Evolutionary conservation across 2,888 invertebrate species (phyloP), one percentile per base, ranked within the genome.

Genomic region (Drosophila nr. perissopoda): DNA sequence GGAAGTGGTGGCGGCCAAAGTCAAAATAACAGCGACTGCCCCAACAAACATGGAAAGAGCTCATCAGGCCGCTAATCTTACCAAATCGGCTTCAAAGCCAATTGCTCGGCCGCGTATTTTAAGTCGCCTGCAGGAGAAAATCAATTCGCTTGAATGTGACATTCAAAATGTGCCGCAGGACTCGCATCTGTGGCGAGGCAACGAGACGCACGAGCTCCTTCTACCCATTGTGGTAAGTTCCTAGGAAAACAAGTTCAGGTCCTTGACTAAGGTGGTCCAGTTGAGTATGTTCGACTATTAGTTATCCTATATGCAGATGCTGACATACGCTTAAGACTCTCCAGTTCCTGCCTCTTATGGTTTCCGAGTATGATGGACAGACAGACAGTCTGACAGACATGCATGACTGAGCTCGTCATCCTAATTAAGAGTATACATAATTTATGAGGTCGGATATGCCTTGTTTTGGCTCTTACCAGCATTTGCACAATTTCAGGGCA

Each of bases 181-280:
- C 88, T 95, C 95, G 54, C 94, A 95, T 75, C 93, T 96, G 79
- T 96, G 96, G 96, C 94, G 95, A 54, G 95, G 95, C 86, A 96
- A 96, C 90, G 95, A 96, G 91, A 96, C 96, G 21, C 96, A 95
- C 89, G 96, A 96, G 91, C 93, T 96, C 81, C 94, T 95, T 85
- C 93, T 96, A 64, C 95, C 96, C 31, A 94, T 95, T 91, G 95
- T 94, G 94, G 96, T 96, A 93, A 95, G 95, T 94, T 25, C 49
- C 48, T 38, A 34, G 11, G 11, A 38, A 54, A 54, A 27, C 36
- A 31, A 57, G 27, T 40, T 40, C 27, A 56, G n/a, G 1, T 29
- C 10, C 1, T 27, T 27, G 10, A 49, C 25, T 18, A 49, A 40
- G 36, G n/a, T 38, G 8, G 16, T 36, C 21, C 29, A 38, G 38